Base-by-base conservation (phyloP, 1,140 invertebrate species). In the Drosophila equinoxialis region DNA sequence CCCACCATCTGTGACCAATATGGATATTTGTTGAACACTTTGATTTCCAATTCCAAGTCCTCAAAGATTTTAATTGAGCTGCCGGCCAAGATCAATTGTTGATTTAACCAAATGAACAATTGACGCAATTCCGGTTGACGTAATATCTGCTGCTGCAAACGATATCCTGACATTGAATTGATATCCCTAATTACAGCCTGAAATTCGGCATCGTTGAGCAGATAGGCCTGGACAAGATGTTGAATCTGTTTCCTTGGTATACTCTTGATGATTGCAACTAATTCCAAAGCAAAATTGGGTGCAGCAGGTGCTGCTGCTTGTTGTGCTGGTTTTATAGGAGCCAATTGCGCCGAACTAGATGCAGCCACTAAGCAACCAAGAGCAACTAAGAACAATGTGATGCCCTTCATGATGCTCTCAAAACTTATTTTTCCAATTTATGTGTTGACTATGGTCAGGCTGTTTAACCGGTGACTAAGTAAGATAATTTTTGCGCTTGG, bases 201-300 rank as follows among this genome's bases (percentile, higher is more conserved):
- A 45, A 91, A 90, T 6, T 83, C 65, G 0, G 61, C 68, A 59
- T 91, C 90, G 57, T 91, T 91, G 0, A 91, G 79, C 4, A 89
- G 33, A 64, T 91, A 91, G 10, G 72, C 74, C 35, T 70, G 73
- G 2, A 91, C 67, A n/a, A 91, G 64, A 6, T 78, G 67, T 41
- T 81, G 73, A 0, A 91, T 68, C 14, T 72, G 63, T 8, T 70
- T 67, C 0, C 72, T 66, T 0, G 90, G 87, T 20, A 91, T 64
- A 41, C 68, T 65, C 0, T 60, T 67, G 17, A 78, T 54, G 6
- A 91, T 17, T 10, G 58, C 64, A 13, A 55, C 65, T 0, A 91
- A 30, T 23, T 91, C 84, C 45, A 89, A 59, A n/a, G 76, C 77
- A 6, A 91, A 81, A 30, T 79, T 84, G 30, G 42, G 39, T 7